Evolutionary conservation across 2,888 invertebrate species (phyloP), one percentile per base, ranked within the genome.

Genomic region (Diadegma fenestrale): DNA sequence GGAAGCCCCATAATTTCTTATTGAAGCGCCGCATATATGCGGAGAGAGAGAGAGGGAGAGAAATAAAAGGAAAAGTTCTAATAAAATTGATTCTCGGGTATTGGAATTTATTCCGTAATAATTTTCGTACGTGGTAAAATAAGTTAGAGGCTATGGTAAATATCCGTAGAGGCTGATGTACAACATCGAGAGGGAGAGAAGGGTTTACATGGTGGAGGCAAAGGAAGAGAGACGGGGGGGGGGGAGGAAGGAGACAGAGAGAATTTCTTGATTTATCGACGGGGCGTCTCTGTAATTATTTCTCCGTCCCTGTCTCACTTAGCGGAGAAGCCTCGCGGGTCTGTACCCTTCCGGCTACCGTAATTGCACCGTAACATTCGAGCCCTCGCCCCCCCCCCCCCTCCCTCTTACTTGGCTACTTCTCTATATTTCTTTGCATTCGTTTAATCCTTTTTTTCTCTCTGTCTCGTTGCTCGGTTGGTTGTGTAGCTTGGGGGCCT

Each of bases 231-330:
- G 1, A 4, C 30, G 2, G 26, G 12, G 58, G 22, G 14, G 14
- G 2, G 26, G 12, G 58, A 12, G 14, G 14, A 87, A 86, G 83
- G 86, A 88, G 89, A 87, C 76, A 84, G 89, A 89, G 90, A 90
- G 90, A 90, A 90, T 90, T 88, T 88, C 91, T 92, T 93, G 93
- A 93, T 93, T 93, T 93, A 93, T 93, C 92, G 93, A 92, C 91
- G 91, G 90, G 91, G 92, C 91, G 92, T 92, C 92, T 91, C 93
- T 93, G 92, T 92, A 93, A 93, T 93, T 93, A 93, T 93, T 93
- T 92, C 90, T 91, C 90, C 89, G 90, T 92, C 91, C 89, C 88
- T 88, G 89, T 90, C 87, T 87, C 87, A 87, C 87, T 87, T 87
- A 86, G 82, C 84, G 82, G 87, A 88, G 89, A 85, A 77, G 48